Conservation (phyloP, 2,797 vertebrate genomes). For the Micromesistius poutassou region DNA sequence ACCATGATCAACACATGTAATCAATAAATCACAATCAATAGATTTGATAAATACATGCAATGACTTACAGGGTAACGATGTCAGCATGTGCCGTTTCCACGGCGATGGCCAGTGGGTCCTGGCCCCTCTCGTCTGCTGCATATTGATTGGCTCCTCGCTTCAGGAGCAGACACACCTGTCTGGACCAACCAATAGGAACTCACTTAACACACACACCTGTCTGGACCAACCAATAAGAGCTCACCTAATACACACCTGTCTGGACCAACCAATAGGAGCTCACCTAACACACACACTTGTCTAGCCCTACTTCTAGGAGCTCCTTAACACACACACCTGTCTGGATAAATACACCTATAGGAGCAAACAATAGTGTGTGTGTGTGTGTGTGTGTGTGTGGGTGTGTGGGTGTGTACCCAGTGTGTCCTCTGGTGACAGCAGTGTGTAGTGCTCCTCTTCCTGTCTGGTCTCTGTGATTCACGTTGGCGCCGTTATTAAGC, state of each 20-base stretch:
- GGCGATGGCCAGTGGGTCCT: conserved; percentile 74
- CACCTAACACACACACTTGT: no score
- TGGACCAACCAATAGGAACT: conserved; percentile 27
- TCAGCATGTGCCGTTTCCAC: conserved; percentile 74
- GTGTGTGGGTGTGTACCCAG: conserved; percentile 37
- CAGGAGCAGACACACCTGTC: conserved; percentile 76
- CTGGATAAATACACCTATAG: conserved; percentile 30
- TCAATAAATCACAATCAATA: background rate
- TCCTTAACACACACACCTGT: conserved; percentile 75
- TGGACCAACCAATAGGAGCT: background rate
- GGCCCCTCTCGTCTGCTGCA: conserved; percentile 73
- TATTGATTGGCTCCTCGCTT: conserved; percentile 81
- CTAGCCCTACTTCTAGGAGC: no score
- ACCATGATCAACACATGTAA: background rate
- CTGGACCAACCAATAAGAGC: no score
- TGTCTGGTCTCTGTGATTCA: conserved; percentile 70
- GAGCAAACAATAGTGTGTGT: background rate
- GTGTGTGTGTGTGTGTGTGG: conserved; percentile 6
- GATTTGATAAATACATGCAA: background rate
- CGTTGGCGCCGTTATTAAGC: conserved; percentile 71
- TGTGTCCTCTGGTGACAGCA: conserved; percentile 70
- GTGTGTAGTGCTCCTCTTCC: conserved; percentile 72
- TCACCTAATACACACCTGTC: background rate
- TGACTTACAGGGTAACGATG: conserved; percentile 77
- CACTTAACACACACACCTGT: conserved; percentile 51